Base-by-base conservation (phyloP, 2,113 vertebrate genomes). In the Malurus elegans region DNA sequence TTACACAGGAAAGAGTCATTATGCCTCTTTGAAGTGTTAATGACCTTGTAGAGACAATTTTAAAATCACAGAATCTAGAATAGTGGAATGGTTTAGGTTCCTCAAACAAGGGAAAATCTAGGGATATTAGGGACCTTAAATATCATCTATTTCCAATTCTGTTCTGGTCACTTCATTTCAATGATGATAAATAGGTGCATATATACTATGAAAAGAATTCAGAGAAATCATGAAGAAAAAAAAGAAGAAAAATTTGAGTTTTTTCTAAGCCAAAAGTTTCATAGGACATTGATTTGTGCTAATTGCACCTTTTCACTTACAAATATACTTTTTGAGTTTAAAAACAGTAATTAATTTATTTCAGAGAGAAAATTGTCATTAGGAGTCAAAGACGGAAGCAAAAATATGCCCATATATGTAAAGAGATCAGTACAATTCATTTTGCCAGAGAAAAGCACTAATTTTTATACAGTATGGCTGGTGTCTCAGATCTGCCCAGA, bases 281-380 rank as follows among this genome's bases (percentile, higher is more conserved):
- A 4, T 31, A 67, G 10, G 9, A 4, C 0, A 0, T 28, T 65
- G 2, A 4, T 21, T 65, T 71, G 28, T 1, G 0, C 16, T n/a
- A 70, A 26, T 34, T 78, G 21, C 12, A n/a, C 12, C 6, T 85
- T 54, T 23, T 31, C 14, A 32, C 4, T 28, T 71, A 8, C 5
- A 79, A 31, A 21, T 38, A 29, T 2, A 8, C 1, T 10, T 50
- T 62, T 62, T 12, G 4, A 4, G 8, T 64, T 79, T 32, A 29
- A 71, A 86, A 40, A 32, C 4, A 2, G 1, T 5, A 45, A 4
- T 21, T 31, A 36, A 44, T 38, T 5, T 0, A 4, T 62, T 85
- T 50, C 23, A 47, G 44, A 79, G 8, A 62, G 15, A 85, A 78
- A 45, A 2, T 14, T 70, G 14, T 18, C 4, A 24, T 4, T 8